Conservation (phyloP, 2,113 vertebrate genomes). For the Leucopsar rothschildi region DNA sequence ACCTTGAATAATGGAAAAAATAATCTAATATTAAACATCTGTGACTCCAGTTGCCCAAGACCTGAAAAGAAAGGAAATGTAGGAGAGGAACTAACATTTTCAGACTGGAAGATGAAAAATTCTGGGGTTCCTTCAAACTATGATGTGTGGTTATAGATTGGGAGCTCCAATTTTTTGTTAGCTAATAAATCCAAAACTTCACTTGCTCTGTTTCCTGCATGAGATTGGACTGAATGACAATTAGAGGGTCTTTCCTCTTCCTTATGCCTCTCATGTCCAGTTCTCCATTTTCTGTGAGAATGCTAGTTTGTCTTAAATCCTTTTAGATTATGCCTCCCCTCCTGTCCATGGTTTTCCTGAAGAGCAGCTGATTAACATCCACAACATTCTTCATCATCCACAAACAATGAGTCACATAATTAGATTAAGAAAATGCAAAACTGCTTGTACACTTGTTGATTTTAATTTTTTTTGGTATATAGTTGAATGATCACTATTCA, state of each 20-base stretch:
- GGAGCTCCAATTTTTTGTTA: background rate
- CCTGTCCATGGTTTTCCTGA: background rate
- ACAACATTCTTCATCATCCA: background rate
- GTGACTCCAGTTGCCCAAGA: background rate
- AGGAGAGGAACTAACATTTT: background rate
- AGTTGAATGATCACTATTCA: background rate
- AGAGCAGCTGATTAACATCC: background rate
- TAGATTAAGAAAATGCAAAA: background rate
- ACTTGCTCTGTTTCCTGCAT: background rate
- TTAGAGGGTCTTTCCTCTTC: background rate
- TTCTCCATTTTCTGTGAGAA: background rate
- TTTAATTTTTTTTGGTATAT: background rate
- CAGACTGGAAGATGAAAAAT: background rate
- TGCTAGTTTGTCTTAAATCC: background rate
- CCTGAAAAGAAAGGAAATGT: background rate
- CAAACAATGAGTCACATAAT: background rate
- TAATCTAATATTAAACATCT: background rate
- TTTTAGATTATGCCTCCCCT: background rate
- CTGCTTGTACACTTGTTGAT: background rate
- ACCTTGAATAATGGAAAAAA: background rate
- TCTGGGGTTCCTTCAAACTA: background rate
- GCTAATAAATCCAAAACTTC: background rate
- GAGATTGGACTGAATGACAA: background rate
- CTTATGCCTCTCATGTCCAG: background rate
- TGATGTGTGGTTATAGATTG: background rate